These are phyloP conservation scores for Eupeodes latifasciatus DNA, from an alignment of 2,888 invertebrate species.

Conservation along the genomic window DNA sequence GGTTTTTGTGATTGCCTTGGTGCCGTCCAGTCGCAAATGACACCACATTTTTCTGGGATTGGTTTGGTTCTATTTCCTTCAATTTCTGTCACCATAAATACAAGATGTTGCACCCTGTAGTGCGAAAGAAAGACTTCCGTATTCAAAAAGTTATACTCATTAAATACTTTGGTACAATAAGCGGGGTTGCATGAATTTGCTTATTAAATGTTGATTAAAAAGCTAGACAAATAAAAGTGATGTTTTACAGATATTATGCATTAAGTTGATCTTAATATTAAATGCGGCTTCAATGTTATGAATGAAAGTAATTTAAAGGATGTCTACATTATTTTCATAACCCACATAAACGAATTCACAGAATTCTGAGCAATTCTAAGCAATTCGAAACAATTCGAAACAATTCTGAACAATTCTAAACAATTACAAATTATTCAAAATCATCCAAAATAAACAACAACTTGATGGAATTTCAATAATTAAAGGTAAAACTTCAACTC, in stretches of 20 bases:
- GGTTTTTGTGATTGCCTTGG: constrained; percentile 9
- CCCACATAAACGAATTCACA: too few relatives aligned
- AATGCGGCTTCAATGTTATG: background rate
- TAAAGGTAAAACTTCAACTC: too few relatives aligned
- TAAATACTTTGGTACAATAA: background rate
- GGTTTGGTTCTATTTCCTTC: background rate
- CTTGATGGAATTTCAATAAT: background rate
- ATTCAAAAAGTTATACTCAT: background rate
- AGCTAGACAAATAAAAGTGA: too few relatives aligned
- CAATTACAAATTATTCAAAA: background rate
- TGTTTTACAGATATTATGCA: too few relatives aligned
- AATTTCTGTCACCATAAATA: constrained; percentile 33
- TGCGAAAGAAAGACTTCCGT: constrained; percentile 51
- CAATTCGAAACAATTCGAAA: constrained; percentile 18
- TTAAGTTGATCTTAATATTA: too few relatives aligned
- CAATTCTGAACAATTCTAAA: constrained; percentile 2
- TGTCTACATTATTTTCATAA: too few relatives aligned
- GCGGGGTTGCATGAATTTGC: background rate
- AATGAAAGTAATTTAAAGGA: background rate
- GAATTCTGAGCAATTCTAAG: constrained; percentile 1
- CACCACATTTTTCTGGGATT: constrained; percentile 45
- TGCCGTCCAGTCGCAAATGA: constrained; percentile 38
- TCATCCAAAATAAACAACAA: background rate
- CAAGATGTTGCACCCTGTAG: constrained; percentile 58
- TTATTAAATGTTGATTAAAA: background rate